Conservation (phyloP, 2,797 vertebrate species). For the Crocodylus rhombifer region DNA sequence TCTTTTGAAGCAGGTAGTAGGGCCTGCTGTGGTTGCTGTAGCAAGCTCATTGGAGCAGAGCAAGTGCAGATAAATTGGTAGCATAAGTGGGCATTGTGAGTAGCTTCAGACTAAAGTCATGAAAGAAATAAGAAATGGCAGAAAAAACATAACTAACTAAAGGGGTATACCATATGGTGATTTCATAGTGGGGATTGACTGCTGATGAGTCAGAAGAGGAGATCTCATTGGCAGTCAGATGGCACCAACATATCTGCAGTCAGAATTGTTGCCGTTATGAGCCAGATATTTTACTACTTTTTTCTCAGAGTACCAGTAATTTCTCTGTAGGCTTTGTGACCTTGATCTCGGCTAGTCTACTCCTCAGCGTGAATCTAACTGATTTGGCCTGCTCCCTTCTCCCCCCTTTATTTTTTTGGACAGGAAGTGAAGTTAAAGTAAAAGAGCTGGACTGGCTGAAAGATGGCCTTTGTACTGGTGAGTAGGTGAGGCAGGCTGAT, state of each 20-base stretch:
- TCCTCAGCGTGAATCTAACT: background rate
- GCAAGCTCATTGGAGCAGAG: background rate
- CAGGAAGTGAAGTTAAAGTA: slow-evolving; percentile 86
- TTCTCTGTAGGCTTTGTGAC: background rate
- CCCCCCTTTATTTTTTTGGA: background rate
- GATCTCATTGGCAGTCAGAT: background rate
- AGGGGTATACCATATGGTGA: no score
- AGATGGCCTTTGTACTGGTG: slow-evolving; percentile 88
- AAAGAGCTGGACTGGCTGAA: slow-evolving; percentile 90
- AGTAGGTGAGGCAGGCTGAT: background rate
- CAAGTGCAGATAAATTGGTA: no score
- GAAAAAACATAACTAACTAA: no score
- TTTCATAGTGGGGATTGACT: background rate
- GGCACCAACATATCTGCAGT: no score
- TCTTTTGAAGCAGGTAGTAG: background rate
- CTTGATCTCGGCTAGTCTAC: background rate
- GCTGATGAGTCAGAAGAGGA: background rate
- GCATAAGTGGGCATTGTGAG: background rate
- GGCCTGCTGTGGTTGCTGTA: background rate
- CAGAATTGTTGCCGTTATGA: no score
- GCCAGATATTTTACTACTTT: no score
- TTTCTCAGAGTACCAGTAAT: background rate
- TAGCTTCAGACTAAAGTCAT: background rate
- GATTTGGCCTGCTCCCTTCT: background rate
- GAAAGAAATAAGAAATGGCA: no score